These are phyloP conservation scores for Pantherophis vulpinus DNA, from an alignment of 2,797 vertebrate genomes.

Conservation along the genomic window DNA sequence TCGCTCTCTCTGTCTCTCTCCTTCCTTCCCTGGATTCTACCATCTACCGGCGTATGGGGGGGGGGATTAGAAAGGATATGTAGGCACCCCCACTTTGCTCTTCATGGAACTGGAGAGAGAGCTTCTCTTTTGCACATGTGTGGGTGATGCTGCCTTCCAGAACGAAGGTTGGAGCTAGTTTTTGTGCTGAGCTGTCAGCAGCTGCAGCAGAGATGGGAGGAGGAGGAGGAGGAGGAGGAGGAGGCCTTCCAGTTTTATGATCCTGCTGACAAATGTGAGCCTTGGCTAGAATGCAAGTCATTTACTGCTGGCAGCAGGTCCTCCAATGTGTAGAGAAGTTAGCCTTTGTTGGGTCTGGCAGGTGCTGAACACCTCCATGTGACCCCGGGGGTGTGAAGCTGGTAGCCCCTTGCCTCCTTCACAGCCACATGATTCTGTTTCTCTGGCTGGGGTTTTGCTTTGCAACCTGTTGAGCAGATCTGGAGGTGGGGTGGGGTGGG, in stretches of 20 bases:
- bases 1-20: rapidly evolving
- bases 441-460: conserved; percentile 7
- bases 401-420: not conserved
- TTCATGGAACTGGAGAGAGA: conserved; percentile 18
- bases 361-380: not conserved
- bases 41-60: not conserved
- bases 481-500: not conserved
- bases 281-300: conserved; percentile 42
- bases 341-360: not conserved
- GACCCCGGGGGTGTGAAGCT: not conserved
- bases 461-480: not conserved
- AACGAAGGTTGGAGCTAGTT: conserved; percentile 21
- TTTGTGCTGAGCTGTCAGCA: conserved; percentile 43
- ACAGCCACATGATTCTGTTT: not conserved
- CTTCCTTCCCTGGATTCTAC: not conserved
- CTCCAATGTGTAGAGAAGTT: not conserved
- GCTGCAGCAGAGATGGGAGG: conserved; percentile 7
- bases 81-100: conserved; percentile 3
- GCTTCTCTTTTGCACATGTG: conserved; percentile 9
- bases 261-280: conserved; percentile 38
- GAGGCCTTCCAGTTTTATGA: conserved; percentile 4
- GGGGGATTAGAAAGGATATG: rapidly evolving
- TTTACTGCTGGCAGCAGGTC: conserved; percentile 13
- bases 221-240: not conserved
- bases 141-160: not conserved